A percentile compares a stretch with the other conserved stretches of the same genome.
These are phyloP conservation scores for Chaetura pelagica DNA, from an alignment of 2,113 vertebrate species.

Conservation along the genomic window DNA sequence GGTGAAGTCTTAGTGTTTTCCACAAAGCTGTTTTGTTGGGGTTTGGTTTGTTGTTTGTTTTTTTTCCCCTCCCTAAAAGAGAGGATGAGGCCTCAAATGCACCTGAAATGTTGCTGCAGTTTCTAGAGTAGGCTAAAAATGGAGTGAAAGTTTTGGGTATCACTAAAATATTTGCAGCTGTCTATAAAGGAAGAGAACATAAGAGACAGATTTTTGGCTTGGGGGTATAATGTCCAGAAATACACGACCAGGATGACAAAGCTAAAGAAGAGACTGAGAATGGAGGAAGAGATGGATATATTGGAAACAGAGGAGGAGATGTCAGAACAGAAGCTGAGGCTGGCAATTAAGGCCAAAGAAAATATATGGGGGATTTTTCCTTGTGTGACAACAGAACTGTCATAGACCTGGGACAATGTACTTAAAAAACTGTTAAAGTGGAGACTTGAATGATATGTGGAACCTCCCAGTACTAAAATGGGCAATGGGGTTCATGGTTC, in stretches of 20 bases:
- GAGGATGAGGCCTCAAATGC: neutral
- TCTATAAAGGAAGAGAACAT: neutral
- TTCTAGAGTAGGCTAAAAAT: neutral
- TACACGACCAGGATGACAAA: neutral
- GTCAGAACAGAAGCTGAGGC: neutral
- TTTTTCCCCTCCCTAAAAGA: neutral
- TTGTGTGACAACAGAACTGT: neutral
- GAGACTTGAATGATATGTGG: neutral
- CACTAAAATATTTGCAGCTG: neutral
- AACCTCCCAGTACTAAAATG: neutral
- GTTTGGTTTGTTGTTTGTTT: too few species aligned
- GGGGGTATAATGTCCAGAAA: neutral
- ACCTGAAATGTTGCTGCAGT: neutral
- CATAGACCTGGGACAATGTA: neutral
- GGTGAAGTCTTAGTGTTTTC: neutral
- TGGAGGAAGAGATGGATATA: neutral
- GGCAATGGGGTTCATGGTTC: neutral
- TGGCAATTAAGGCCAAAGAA: neutral
- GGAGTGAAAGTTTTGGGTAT: neutral
- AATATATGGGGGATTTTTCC: neutral
- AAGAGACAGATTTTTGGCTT: neutral
- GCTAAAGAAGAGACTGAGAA: neutral
- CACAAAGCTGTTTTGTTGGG: neutral
- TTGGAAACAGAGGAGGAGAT: neutral
- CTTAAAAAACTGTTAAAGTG: neutral